phyloP scores from a whole-genome alignment of 1,140 invertebrate genomes.

The Doryteuthis pealeii region DNA sequence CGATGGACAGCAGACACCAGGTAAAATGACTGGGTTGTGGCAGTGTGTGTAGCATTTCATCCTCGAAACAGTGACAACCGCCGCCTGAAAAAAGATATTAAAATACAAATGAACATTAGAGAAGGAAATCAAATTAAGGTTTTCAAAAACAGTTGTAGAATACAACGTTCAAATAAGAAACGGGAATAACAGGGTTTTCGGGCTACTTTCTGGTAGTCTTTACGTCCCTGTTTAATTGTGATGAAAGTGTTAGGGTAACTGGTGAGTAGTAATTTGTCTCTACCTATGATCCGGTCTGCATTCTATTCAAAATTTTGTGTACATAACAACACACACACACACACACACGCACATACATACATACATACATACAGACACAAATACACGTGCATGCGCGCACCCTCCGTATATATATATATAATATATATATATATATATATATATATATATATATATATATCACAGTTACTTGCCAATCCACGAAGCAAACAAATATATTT shows the following conservation, averaged over 20 bases:
- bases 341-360: not conserved
- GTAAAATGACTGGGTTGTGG: slow-evolving; percentile 34
- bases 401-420: too few species aligned
- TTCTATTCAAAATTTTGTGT: not conserved
- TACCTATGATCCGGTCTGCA: not conserved
- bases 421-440: too few species aligned
- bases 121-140: too few species aligned
- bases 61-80: slow-evolving; percentile 77
- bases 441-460: too few species aligned
- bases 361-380: not conserved
- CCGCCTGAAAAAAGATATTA: slow-evolving; percentile 61
- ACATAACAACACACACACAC: not conserved
- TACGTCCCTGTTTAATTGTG: too few species aligned
- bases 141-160: too few species aligned
- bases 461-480: too few species aligned
- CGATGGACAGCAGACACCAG: slow-evolving; percentile 40
- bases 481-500: too few species aligned
- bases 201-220: too few species aligned
- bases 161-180: too few species aligned
- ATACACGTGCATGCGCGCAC: not conserved
- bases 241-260: not conserved
- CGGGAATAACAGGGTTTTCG: too few species aligned
- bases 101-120: too few species aligned
- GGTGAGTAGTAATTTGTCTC: not conserved
- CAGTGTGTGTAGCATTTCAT: slow-evolving; percentile 81